Base-by-base conservation (phyloP, 2,797 vertebrate genomes). In the Oreochromis grahami region DNA sequence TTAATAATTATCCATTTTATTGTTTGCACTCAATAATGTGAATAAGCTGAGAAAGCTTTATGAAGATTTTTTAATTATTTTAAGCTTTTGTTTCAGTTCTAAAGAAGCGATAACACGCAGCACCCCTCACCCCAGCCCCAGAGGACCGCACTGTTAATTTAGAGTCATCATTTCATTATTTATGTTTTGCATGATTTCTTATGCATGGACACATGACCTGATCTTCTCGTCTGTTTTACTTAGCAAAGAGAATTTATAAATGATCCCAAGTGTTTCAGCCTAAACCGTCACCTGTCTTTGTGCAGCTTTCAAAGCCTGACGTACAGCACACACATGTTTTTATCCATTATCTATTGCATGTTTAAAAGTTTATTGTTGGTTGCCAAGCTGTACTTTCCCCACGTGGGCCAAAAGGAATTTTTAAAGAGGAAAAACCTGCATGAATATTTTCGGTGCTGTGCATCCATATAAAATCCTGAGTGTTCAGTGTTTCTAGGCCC, bases 141-240 rank as follows among this genome's bases (percentile, higher is more conserved):
- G 43, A 14, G 13, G 43, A 14, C 43, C 0, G 0, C 6, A 13
- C 58, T 63, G 34, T 19, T 65, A 7, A 8, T 13, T 8, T 0
- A 8, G 19, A 8, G 6, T 14, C n/a, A 19, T 51, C 19, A 9
- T 19, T 51, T 14, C 5, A 45, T 45, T 36, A 45, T 19, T 51
- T 8, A 6, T 26, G 36, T 13, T 24, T 14, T 24, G 9, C 34
- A 38, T 21, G 11, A 14, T 38, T 63, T 1, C 6, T 50, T 19
- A 50, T 17, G 8, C 63, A 68, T 43, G 21, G 21, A 45, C 7
- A 17, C 21, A 24, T 24, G 4, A 68, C n/a, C 19, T 41, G 12
- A 41, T 70, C 14, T 1, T 43, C 8, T 3, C 1, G 1, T 68
- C n/a, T 43, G 38, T 15, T 43, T 43, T 26, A 45, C 8, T 26